Conservation (phyloP, 2,888 invertebrate genomes). For the Polydrusus cervinus region DNA sequence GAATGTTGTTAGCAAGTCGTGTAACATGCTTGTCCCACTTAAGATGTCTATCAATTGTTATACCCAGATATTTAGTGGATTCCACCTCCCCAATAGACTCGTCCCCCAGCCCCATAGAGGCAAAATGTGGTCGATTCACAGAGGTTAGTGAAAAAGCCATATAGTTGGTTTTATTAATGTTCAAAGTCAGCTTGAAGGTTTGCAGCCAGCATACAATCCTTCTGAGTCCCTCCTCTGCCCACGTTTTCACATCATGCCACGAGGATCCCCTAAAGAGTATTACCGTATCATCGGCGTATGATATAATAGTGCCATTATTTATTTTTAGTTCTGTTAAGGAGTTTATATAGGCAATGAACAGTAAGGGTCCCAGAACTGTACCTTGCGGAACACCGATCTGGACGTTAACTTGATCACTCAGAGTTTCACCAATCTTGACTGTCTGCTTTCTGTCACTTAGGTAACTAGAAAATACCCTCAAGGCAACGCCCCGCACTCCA, state of each 20-base stretch:
- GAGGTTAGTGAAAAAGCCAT: not conserved
- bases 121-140: not conserved
- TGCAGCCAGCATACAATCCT: not conserved
- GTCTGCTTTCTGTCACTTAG: conserved; percentile 11
- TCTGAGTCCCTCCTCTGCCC: not conserved
- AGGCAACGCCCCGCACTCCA: not conserved
- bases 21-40: not conserved
- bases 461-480: not conserved
- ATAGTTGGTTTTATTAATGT: not conserved
- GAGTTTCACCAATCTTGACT: conserved; percentile 8
- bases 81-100: not conserved
- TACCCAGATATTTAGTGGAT: not conserved
- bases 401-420: conserved; percentile 7
- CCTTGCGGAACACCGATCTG: conserved; percentile 24
- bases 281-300: too few species aligned
- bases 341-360: too few species aligned
- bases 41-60: too few species aligned
- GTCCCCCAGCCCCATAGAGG: not conserved
- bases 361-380: not conserved
- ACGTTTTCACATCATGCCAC: not conserved
- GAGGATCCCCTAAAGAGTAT: not conserved
- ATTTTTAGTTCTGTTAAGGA: too few species aligned
- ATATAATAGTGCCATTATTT: too few species aligned
- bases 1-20: not conserved
- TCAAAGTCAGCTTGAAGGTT: not conserved